Evolutionary conservation across 2,113 vertebrate species (phyloP).

Genomic region (Lagopus muta): DNA sequence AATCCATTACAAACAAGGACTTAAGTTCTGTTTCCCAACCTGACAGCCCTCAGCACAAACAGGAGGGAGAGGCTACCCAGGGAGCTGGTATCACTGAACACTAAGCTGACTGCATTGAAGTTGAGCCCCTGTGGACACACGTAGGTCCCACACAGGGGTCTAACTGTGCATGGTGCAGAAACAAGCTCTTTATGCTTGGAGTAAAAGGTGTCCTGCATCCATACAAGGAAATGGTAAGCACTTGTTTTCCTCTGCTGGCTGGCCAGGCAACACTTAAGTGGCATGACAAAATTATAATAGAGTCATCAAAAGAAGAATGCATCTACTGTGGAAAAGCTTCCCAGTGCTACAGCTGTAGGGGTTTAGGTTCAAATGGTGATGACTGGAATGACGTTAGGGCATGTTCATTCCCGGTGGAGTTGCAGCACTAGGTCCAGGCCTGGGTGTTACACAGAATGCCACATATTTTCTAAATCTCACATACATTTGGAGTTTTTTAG

Average conservation of each 20-base stretch:
- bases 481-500: not conserved
- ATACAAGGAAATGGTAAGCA: not conserved
- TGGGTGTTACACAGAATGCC: not conserved
- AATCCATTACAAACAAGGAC: not conserved
- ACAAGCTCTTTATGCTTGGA: not conserved
- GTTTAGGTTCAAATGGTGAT: not conserved
- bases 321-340: not conserved
- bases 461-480: not conserved
- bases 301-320: not conserved
- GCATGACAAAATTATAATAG: not conserved
- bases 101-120: not conserved
- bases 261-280: not conserved
- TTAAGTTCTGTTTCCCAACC: not conserved
- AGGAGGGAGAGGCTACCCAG: not conserved
- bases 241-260: not conserved
- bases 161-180: not conserved
- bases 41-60: not conserved
- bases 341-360: rapidly evolving
- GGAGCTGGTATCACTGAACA: not conserved
- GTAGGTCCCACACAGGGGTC: not conserved
- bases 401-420: not conserved
- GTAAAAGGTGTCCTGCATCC: not conserved
- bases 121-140: not conserved
- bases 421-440: not conserved
- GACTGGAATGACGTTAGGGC: not conserved